These are phyloP conservation scores for Melopsittacus undulatus DNA, from an alignment of 2,797 vertebrate genomes.

Conservation along the genomic window DNA sequence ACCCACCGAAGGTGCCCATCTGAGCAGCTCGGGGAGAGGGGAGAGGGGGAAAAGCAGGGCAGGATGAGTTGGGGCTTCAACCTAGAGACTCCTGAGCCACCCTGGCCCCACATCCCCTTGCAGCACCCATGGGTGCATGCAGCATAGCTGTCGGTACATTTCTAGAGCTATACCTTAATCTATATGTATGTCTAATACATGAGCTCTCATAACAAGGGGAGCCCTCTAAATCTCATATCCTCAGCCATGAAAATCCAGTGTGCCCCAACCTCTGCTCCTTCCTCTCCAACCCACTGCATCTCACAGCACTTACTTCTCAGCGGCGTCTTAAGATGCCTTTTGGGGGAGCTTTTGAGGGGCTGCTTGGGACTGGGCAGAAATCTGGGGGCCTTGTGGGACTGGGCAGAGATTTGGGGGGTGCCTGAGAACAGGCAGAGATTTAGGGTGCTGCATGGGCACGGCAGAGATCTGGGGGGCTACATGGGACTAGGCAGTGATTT, in stretches of 20 bases:
- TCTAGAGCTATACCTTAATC: rapidly evolving
- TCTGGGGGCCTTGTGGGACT: background rate
- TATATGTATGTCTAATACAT: rapidly evolving
- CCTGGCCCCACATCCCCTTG: background rate
- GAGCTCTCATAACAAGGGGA: rapidly evolving
- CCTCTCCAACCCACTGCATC: rapidly evolving
- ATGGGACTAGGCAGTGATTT: background rate
- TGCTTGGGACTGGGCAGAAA: background rate
- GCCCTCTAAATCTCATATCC: rapidly evolving
- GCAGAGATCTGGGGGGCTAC: background rate
- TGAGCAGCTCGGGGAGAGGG: background rate
- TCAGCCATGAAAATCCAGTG: rapidly evolving
- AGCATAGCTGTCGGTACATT: rapidly evolving
- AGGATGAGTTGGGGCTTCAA: background rate
- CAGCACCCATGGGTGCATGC: rapidly evolving
- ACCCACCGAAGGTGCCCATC: background rate
- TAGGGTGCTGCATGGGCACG: background rate
- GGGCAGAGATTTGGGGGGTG: background rate
- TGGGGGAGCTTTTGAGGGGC: background rate
- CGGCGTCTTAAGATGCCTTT: background rate
- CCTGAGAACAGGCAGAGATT: background rate
- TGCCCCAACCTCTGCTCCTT: background rate
- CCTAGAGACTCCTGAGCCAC: too few relatives aligned
- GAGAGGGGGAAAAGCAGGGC: background rate
- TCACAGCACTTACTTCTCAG: background rate